Base-by-base conservation (phyloP, 2,888 invertebrate species). In the Cybosia mesomella region DNA sequence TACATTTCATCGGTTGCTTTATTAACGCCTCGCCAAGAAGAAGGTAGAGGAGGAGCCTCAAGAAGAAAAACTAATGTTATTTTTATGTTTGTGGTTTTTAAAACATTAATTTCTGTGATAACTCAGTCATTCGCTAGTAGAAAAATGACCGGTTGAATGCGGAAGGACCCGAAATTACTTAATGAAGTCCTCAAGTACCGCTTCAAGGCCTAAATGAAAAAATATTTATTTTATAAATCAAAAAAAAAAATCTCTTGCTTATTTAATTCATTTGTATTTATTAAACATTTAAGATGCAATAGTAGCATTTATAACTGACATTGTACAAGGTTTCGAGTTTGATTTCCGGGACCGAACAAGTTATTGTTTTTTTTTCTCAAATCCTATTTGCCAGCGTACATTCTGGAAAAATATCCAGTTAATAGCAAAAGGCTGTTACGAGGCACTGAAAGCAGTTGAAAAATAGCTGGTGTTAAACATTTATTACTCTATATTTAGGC, bases 21-120 rank as follows among this genome's bases (percentile, higher is more conserved):
- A 74, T 85, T 92, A 1, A 89, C 83, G 10, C 94, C 94, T 60
- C 88, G 77, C 94, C 94, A 95, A 70, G 85, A 79, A 18, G 92
- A 92, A 1, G 94, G 87, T 10, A 93, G 93, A 0, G 89, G 82
- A 0, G 94, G 93, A 10, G 92, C 91, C 94, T 94, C 84, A 70
- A 58, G 53, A 73, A 61, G 74, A 64, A 54, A 68, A 61, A 65
- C 36, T 66, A 62, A 11, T 4, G 21, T 43, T 55, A 39, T 43
- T 55, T 34, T 49, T n/a, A 28, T 49, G 9, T 9, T n/a, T 9
- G 18, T 8, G 9, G n/a, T n/a, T n/a, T n/a, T n/a, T n/a, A n/a
- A n/a, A 49, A 18, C n/a, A n/a, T 18, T 18, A 49, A 49, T 8
- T 8, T 5, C 15, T 43, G 7, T 43, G 2, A 43, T 18, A 18